A percentile compares a stretch with the other conserved stretches of the same genome.
Evolutionary conservation across 2,888 invertebrate genomes (phyloP).

Genomic region (Amblyjoppa fuscipennis): DNA sequence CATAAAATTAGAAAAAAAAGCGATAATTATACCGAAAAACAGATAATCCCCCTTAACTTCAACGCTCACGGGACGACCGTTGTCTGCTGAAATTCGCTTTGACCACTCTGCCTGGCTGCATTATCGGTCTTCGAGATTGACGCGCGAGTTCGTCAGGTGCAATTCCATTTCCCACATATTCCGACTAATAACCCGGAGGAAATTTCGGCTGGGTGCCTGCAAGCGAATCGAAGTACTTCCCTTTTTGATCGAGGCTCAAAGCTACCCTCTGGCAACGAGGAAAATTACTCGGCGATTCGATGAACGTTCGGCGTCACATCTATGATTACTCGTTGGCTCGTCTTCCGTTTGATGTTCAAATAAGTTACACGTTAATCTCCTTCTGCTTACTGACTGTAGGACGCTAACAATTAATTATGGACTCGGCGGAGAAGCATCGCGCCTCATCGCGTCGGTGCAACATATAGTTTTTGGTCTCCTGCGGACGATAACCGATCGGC

Average conservation of each 20-base stretch:
- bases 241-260: conserved; percentile 2
- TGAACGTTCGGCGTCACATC: neutral
- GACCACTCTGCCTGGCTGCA: neutral
- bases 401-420: neutral
- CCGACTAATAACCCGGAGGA: conserved; percentile 39
- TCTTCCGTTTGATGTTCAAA: neutral
- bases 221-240: conserved; percentile 8
- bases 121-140: conserved; percentile 49
- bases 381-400: neutral
- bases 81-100: neutral
- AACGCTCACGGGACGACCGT: neutral
- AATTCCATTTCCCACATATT: conserved; percentile 38
- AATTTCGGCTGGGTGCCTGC: conserved; percentile 33
- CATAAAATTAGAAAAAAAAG: too few relatives aligned
- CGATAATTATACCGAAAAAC: too few relatives aligned
- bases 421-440: neutral
- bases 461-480: conserved; percentile 6
- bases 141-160: conserved; percentile 30
- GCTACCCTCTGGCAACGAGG: neutral
- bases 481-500: neutral
- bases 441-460: neutral
- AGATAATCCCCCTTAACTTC: neutral
- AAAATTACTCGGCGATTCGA: neutral
- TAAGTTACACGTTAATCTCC: neutral
- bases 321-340: conserved; percentile 14